phyloP scores from a whole-genome alignment of 2,113 vertebrate genomes.

The Acanthisitta chloris region DNA sequence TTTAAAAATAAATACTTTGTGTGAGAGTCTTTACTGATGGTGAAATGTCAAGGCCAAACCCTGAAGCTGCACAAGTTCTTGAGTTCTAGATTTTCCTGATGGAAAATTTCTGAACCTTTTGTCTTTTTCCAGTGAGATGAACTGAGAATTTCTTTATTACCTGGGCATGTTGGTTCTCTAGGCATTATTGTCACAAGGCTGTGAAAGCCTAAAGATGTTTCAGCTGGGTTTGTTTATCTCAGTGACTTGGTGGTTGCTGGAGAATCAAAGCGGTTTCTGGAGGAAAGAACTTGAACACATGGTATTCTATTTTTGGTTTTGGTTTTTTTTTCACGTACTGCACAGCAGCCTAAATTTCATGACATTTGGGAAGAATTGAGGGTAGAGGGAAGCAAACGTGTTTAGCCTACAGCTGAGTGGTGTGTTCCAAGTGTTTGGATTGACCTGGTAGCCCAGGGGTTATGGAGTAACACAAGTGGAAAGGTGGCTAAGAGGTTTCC shows the following conservation, averaged over 20 bases:
- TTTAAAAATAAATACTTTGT: not conserved
- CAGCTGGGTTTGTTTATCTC: not conserved
- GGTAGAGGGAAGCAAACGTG: not conserved
- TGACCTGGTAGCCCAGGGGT: not conserved
- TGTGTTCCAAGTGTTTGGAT: not conserved
- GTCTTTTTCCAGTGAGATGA: not conserved
- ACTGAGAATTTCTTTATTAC: not conserved
- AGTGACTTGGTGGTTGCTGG: accelerated
- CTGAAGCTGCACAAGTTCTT: not conserved
- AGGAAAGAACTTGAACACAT: not conserved
- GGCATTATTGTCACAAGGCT: not conserved
- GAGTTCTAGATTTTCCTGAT: not conserved
- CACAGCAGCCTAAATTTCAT: not conserved
- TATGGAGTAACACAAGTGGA: not conserved
- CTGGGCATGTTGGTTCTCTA: accelerated
- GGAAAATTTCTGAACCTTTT: not conserved
- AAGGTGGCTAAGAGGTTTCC: not conserved
- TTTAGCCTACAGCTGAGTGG: not conserved
- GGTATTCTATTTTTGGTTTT: no score
- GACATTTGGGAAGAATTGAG: not conserved
- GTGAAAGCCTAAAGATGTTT: not conserved
- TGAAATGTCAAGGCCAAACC: not conserved
- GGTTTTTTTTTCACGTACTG: not conserved
- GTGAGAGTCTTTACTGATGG: not conserved
- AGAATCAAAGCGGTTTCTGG: not conserved